A percentile compares a stretch with the other conserved stretches of the same genome.
These are phyloP conservation scores for Epinotia nisella DNA, from an alignment of 2,888 invertebrate genomes.

Conservation along the genomic window DNA sequence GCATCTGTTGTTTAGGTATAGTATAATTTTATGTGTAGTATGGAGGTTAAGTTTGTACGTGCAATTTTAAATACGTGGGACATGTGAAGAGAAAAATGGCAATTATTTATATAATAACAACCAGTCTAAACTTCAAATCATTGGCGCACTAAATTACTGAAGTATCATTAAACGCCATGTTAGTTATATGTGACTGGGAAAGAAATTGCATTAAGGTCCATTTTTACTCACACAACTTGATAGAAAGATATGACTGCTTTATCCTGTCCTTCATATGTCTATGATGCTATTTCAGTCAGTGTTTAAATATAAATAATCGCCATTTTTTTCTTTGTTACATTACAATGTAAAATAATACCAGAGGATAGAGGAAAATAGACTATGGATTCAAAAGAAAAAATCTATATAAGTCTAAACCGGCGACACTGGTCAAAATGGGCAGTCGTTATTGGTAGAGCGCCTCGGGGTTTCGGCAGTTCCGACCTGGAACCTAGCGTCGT, in stretches of 20 bases:
- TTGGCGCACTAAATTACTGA: too few species aligned
- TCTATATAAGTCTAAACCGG: too few species aligned
- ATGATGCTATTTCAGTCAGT: not conserved
- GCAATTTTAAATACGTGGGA: constrained; percentile 21
- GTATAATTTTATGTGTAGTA: constrained; percentile 39
- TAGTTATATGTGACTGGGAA: too few species aligned
- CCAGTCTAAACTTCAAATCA: not conserved
- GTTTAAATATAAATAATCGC: not conserved
- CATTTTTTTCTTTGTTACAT: not conserved
- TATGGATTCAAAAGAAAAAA: not conserved
- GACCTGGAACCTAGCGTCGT: too few species aligned
- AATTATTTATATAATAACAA: not conserved
- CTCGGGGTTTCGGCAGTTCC: too few species aligned
- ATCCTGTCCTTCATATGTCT: not conserved
- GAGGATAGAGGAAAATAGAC: not conserved
- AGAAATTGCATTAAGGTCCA: too few species aligned
- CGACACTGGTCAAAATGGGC: too few species aligned
- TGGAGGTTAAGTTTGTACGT: constrained; percentile 32
- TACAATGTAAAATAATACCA: not conserved
- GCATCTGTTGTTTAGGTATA: constrained; percentile 41
- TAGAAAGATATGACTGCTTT: not conserved
- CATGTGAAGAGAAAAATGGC: not conserved
- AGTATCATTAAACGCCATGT: too few species aligned
- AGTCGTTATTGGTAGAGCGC: too few species aligned
- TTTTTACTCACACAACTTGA: not conserved